phyloP scores from a whole-genome alignment of 2,113 vertebrate species.

The Delphinapterus leucas region DNA sequence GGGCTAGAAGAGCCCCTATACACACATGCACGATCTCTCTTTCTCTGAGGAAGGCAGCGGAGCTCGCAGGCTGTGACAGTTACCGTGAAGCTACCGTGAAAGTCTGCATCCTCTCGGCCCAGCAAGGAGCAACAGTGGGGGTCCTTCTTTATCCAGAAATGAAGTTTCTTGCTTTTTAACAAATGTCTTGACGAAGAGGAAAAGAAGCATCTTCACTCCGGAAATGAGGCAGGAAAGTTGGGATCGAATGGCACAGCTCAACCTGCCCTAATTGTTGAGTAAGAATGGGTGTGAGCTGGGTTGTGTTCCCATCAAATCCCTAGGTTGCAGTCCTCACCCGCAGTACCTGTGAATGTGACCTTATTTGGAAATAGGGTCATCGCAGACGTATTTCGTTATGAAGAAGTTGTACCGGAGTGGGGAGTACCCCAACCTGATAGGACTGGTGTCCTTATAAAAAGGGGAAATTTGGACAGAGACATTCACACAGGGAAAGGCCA shows the following conservation, averaged over 20 bases:
- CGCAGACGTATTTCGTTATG: background rate
- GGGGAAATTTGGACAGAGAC: background rate
- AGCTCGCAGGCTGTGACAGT: background rate
- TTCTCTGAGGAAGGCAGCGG: background rate
- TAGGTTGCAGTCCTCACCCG: too few relatives aligned
- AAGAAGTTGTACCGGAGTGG: background rate
- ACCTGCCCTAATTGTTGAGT: accelerated
- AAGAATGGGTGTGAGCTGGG: background rate
- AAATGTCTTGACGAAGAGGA: background rate
- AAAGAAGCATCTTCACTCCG: background rate
- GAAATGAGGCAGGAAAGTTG: background rate
- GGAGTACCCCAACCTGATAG: background rate
- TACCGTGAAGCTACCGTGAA: background rate
- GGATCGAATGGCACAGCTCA: background rate
- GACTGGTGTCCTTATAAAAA: background rate
- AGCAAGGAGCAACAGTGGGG: accelerated
- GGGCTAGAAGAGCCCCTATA: background rate
- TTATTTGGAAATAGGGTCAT: background rate
- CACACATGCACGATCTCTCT: accelerated
- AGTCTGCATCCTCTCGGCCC: background rate
- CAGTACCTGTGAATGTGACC: background rate
- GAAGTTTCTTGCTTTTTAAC: background rate
- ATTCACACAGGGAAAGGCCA: accelerated
- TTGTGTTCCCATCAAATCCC: too few relatives aligned
- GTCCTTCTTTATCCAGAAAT: background rate